A percentile compares a stretch with the other conserved stretches of the same genome.
These are phyloP conservation scores for Pantherophis guttatus DNA, from an alignment of 2,113 vertebrate genomes.

Conservation along the genomic window DNA sequence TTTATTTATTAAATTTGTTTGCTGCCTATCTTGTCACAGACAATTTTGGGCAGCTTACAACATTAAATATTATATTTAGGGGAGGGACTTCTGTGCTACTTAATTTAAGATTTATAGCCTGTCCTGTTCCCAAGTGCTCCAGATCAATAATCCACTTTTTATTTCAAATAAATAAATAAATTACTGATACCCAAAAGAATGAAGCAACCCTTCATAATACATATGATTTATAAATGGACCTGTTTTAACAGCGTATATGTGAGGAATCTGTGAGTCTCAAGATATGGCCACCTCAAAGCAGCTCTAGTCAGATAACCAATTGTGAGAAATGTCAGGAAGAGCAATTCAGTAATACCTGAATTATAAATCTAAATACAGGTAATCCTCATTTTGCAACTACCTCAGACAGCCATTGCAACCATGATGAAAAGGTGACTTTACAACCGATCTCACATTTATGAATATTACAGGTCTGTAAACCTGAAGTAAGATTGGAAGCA, in stretches of 20 bases:
- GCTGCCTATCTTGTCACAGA: neutral
- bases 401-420: neutral
- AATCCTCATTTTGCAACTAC: neutral
- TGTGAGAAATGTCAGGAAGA: neutral
- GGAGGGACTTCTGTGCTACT: neutral
- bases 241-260: neutral
- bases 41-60: neutral
- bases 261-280: neutral
- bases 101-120: slow-evolving; percentile 1
- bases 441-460: neutral
- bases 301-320: neutral
- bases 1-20: neutral
- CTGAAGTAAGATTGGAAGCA: neutral
- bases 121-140: neutral
- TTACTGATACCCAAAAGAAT: neutral
- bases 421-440: neutral
- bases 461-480: neutral
- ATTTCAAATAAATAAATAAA: neutral
- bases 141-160: neutral
- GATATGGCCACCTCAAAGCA: neutral
- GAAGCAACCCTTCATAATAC: neutral
- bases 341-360: neutral
- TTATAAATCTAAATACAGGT: neutral
- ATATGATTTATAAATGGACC: neutral
- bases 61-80: neutral